phyloP scores from a whole-genome alignment of 37 sponge, comb jelly and placozoan genomes.

The Oscarella lobularis region DNA sequence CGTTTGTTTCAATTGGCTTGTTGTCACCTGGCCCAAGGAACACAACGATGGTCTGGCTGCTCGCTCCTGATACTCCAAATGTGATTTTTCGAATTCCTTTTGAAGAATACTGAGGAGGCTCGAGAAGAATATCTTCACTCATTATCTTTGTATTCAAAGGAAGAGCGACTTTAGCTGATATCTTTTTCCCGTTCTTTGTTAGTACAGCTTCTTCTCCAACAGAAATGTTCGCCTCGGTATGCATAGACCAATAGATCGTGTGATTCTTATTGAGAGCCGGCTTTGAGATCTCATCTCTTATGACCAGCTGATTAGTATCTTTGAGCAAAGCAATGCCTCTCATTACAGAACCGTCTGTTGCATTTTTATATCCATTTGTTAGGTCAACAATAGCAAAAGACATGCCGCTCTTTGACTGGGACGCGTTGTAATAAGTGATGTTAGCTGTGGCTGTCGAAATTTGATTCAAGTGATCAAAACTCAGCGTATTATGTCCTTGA shows the following conservation, averaged over 20 bases:
- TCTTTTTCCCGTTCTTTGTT: not conserved
- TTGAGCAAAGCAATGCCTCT: not conserved
- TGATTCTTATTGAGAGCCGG: not conserved
- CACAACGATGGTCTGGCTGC: not conserved
- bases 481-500: not conserved
- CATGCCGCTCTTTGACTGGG: not conserved
- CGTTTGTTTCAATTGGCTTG: too few species aligned
- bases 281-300: not conserved
- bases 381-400: not conserved
- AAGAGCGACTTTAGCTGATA: too few species aligned
- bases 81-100: not conserved
- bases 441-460: not conserved
- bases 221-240: not conserved
- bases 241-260: not conserved
- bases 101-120: not conserved
- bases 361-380: not conserved
- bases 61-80: not conserved
- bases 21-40: too few species aligned
- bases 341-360: not conserved
- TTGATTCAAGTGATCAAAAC: not conserved
- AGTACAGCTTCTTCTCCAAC: not conserved
- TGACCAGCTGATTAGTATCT: not conserved
- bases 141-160: not conserved
- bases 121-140: not conserved
- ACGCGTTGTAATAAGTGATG: not conserved